Evolutionary conservation across 2,888 invertebrate genomes (phyloP).

Genomic region (Caenorhabditis macrosperma): DNA sequence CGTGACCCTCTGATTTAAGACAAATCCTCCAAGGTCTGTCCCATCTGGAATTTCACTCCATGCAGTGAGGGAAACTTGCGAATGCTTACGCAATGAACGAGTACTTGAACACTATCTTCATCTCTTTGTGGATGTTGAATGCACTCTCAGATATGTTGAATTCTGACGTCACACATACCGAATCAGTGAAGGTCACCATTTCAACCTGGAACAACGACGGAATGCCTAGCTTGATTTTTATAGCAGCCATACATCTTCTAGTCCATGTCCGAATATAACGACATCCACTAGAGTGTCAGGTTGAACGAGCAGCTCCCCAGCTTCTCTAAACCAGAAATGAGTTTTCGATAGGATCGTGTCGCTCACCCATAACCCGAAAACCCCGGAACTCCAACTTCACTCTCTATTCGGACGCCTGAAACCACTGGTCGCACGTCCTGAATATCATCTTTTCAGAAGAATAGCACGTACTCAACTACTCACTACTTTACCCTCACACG

Average conservation of each 20-base stretch:
- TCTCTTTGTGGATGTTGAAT: slow-evolving; percentile 75
- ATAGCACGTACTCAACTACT: not conserved
- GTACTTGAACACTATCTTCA: slow-evolving; percentile 72
- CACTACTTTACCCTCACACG: not conserved
- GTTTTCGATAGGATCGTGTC: not conserved
- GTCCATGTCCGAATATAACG: slow-evolving; percentile 75
- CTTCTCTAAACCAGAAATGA: slow-evolving; percentile 57
- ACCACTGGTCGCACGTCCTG: slow-evolving; percentile 42
- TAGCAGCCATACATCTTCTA: slow-evolving; percentile 78
- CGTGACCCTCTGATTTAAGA: slow-evolving; percentile 69
- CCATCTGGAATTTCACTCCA: slow-evolving; percentile 39
- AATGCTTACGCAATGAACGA: slow-evolving; percentile 72
- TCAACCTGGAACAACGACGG: slow-evolving; percentile 62
- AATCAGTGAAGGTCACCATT: slow-evolving; percentile 69
- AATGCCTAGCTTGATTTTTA: not conserved
- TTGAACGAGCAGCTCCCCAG: slow-evolving; percentile 73
- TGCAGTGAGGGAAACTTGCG: not conserved
- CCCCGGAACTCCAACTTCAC: slow-evolving; percentile 28
- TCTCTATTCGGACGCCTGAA: slow-evolving; percentile 48
- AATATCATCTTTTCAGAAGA: too few relatives aligned
- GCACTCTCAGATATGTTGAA: slow-evolving; percentile 66
- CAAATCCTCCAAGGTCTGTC: slow-evolving; percentile 71
- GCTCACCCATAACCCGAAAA: slow-evolving; percentile 47
- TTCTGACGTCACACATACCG: slow-evolving; percentile 70
- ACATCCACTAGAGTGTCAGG: slow-evolving; percentile 69